Conservation (phyloP, 2,113 vertebrate species). For the Callipepla squamata region DNA sequence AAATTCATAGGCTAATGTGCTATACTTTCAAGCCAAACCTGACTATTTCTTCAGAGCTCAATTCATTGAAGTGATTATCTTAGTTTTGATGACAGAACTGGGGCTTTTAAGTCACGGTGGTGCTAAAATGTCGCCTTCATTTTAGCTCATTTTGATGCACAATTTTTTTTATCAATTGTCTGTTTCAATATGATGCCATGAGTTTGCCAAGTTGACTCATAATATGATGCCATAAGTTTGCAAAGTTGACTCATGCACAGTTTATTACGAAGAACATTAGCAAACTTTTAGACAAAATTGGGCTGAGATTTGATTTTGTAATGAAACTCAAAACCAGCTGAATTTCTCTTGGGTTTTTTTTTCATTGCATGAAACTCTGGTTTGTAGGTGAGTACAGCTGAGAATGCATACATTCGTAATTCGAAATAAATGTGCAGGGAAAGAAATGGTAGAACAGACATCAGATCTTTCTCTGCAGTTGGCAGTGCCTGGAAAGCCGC, state of each 20-base stretch:
- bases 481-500: constrained; percentile 49
- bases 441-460: constrained; percentile 45
- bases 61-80: background rate
- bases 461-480: constrained; percentile 44
- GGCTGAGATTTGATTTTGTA: constrained; percentile 31
- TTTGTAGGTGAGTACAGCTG: constrained; percentile 6
- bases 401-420: constrained; percentile 9
- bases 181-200: background rate
- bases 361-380: constrained; percentile 52
- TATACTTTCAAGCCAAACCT: background rate
- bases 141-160: background rate
- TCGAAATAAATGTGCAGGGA: constrained; percentile 49
- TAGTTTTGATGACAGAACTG: background rate
- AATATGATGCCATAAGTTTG: constrained; percentile 3
- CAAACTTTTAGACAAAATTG: constrained; percentile 33
- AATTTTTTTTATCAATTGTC: background rate
- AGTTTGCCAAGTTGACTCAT: constrained; percentile 2
- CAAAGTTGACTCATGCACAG: background rate
- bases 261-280: constrained; percentile 29
- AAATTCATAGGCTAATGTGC: background rate
- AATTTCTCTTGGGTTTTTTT: constrained; percentile 69
- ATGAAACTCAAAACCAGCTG: constrained; percentile 46
- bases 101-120: background rate
- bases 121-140: background rate
- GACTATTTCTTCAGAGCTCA: background rate